These are phyloP conservation scores for Myotis planiceps DNA, from an alignment of 2,797 vertebrate species.

Conservation along the genomic window DNA sequence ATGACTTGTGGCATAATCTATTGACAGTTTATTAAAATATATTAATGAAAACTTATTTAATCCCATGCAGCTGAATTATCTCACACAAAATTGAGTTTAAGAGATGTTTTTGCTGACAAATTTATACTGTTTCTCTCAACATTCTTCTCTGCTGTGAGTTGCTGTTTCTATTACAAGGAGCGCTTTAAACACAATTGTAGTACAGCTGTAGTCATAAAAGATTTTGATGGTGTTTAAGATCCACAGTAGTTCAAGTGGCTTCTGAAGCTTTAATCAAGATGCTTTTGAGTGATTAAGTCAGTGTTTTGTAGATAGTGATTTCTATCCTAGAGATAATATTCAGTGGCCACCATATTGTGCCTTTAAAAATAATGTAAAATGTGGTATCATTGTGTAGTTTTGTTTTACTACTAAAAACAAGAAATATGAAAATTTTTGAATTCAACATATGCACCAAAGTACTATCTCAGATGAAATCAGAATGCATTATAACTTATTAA, in stretches of 20 bases:
- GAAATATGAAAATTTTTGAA: neutral
- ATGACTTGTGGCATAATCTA: conserved; percentile 70
- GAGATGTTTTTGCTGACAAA: conserved; percentile 81
- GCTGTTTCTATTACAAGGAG: conserved; percentile 78
- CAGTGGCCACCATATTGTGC: neutral
- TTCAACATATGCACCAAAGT: neutral
- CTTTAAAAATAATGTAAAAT: conserved; percentile 22
- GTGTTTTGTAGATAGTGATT: neutral
- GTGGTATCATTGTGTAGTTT: neutral
- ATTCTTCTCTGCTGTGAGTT: conserved; percentile 80
- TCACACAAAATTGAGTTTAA: conserved; percentile 80
- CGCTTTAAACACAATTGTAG: conserved; percentile 78
- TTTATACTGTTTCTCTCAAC: conserved; percentile 70
- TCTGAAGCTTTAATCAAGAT: conserved; percentile 55
- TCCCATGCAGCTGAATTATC: conserved; percentile 77
- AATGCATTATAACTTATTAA: neutral
- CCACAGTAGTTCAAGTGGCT: conserved; percentile 64
- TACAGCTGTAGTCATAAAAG: conserved; percentile 80
- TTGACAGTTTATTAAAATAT: conserved; percentile 79
- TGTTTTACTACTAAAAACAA: conserved; percentile 19
- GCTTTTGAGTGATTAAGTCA: conserved; percentile 28
- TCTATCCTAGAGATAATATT: conserved; percentile 14
- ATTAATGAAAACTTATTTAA: conserved; percentile 79
- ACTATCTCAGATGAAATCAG: neutral
- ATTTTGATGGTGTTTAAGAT: conserved; percentile 66